Evolutionary conservation across 2,888 invertebrate species (phyloP), one percentile per base, ranked within the genome.

Genomic region (Erebia ligea): DNA sequence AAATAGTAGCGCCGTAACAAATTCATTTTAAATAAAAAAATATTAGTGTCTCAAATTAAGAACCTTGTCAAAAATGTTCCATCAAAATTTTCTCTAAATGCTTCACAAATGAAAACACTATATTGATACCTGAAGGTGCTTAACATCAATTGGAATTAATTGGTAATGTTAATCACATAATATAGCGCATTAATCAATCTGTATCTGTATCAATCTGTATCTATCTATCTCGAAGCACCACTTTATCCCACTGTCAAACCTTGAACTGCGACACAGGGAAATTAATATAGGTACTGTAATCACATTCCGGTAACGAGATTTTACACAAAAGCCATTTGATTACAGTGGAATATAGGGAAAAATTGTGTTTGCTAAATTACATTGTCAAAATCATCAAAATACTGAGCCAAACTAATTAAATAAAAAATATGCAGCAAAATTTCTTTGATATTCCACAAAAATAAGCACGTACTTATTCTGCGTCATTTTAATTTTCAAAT

Each of bases 261-360:
- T 76, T 72, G 73, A 74, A 72, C 74, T 80, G 62, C 5, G 82
- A 78, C 77, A 68, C 75, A 72, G 75, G 80, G 78, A 84, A 84
- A 84, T 85, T 81, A 81, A 82, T 76, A 21, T 21, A n/a, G n/a
- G n/a, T n/a, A 77, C 71, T 76, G 78, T 84, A 84, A 86, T 84
- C 77, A 77, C 78, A 77, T 84, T 81, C 74, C 69, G 71, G 72
- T 78, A 78, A 79, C 79, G 71, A 75, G 78, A 81, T 80, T 81
- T 75, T 76, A 79, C 73, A 78, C 79, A 75, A 81, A 81, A 80
- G 78, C 78, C 73, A 76, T 77, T 76, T 77, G 77, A 81, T 80
- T 80, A 78, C 76, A 76, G 67, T 67, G 72, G 73, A 74, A 69
- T 48, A 61, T 68, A 70, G 73, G 71, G 70, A 65, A 75, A 76